Evolutionary conservation across 1,140 invertebrate genomes (phyloP), one percentile per base, ranked within the genome.

Genomic region (Drosophila sechellia): DNA sequence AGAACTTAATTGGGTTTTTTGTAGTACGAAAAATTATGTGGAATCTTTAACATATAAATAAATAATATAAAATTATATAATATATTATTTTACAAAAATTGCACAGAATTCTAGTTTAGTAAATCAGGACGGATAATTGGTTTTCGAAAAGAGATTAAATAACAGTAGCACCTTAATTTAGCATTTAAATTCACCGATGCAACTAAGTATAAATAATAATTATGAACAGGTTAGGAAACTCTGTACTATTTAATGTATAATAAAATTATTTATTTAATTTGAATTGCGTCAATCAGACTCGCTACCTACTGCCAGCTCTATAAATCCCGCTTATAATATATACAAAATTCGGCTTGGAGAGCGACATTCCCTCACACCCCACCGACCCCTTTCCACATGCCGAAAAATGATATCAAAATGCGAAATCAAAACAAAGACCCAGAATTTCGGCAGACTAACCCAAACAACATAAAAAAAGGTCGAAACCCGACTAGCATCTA

Each of bases 401-500:
- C 76, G 61, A 69, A 66, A 81, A 78, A 58, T 78, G 61, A 87
- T 81, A 79, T 81, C 74, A 81, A 57, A 81, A 87, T 79, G 74
- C 69, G 46, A 81, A 87, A 81, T 66, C 83, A 85, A 86, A 86
- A 85, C 83, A 85, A 85, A 75, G 76, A 54, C 50, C 43, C 69
- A 37, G 22, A 65, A 76, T 15, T 40, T 70, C 25, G 50, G 25
- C 66, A 68, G 64, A 68, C 64, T 50, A 68, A 65, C 64, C 64
- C 64, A 68, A 76, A 68, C 17, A 77, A 39, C 54, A 15, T 8
- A 54, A 55, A 22, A 43, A 83, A 79, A 56, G 22, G 43, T 12
- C 42, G 75, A 74, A 85, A 87, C 83, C 77, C 78, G 81, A 86
- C 83, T 87, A 87, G 71, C 77, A 68, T 86, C 81, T 81, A 86